Base-by-base conservation (phyloP, 1,140 invertebrate species). In the Paralvinella palmiformis region DNA sequence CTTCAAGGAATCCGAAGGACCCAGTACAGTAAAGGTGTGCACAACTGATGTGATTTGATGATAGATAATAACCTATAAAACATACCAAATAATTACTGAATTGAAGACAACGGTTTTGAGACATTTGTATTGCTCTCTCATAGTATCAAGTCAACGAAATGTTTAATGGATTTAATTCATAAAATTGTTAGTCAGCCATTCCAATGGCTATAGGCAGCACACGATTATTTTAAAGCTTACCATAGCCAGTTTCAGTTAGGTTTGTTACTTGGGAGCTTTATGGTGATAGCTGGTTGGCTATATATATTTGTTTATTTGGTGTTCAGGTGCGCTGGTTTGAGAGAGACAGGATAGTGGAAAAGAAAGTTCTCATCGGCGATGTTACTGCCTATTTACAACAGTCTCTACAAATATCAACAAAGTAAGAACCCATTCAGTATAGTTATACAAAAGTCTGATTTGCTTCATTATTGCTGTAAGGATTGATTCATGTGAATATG, bases 291-390 rank as follows among this genome's bases (percentile, higher is more conserved):
- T 65, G 33, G 27, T 10, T 48, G 27, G 20, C 41, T 24, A 10
- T 17, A 85, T 45, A 36, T 64, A 15, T 32, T 50, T 59, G 52
- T 66, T 13, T 65, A 17, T 60, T 10, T 59, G 59, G 10, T n/a
- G 32, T 68, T 17, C 53, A 77, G 77, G 68, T 77, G 1, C 65
- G 68, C 41, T 71, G 67, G 10, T 65, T 79, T 17, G 78, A 81
- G 17, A 73, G 72, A 59, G 77, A 80, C n/a, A 73, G 67, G 63
- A 86, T 86, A 71, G 84, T 85, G 59, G 88, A 89, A 65, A 84
- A 85, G 5, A 85, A 83, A 65, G 77, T 88, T 0, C 79, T 72
- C 15, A 77, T 81, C 17, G 67, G 75, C 7, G 86, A 88, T 65
- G 69, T 86, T 29, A 73, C 82, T 1, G 87, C 88, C 4, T 83